Percentiles rank a stretch among this genome's conserved stretches.
Evolutionary conservation across 2,888 invertebrate genomes (phyloP).

Genomic region (Synergus gifuensis): DNA sequence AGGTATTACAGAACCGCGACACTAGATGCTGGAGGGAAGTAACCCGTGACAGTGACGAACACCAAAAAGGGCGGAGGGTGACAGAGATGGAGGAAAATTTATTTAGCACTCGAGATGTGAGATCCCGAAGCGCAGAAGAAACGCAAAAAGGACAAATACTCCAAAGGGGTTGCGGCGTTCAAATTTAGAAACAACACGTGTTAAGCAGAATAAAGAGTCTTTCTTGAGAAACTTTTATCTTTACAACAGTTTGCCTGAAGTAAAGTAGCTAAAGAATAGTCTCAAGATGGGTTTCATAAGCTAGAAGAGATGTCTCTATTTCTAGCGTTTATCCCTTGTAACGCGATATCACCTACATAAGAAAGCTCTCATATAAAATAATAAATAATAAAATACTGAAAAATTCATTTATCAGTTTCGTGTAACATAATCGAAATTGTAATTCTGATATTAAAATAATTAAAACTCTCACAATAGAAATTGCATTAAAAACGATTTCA

Average conservation of each 20-base stretch:
- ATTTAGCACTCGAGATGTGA: slow-evolving; percentile 25
- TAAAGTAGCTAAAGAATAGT: too few relatives aligned
- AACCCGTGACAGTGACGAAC: slow-evolving; percentile 54
- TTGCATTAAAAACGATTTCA: not conserved
- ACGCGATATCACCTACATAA: too few relatives aligned
- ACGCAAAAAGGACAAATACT: slow-evolving; percentile 4
- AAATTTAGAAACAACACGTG: slow-evolving; percentile 25
- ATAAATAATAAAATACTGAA: too few relatives aligned
- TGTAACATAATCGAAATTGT: too few relatives aligned
- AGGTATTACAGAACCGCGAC: slow-evolving; percentile 50
- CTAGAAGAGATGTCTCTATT: too few relatives aligned
- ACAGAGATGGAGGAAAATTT: slow-evolving; percentile 43
- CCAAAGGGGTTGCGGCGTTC: not conserved
- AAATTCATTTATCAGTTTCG: too few relatives aligned
- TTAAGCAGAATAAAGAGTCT: not conserved
- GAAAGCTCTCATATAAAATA: too few relatives aligned
- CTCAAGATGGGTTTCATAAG: too few relatives aligned
- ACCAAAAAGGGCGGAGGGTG: slow-evolving; percentile 39
- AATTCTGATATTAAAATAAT: too few relatives aligned
- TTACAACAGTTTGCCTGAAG: too few relatives aligned
- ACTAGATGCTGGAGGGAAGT: slow-evolving; percentile 1
- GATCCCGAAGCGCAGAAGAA: not conserved
- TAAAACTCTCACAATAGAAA: not conserved
- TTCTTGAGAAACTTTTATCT: too few relatives aligned
- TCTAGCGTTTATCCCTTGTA: too few relatives aligned